Evolutionary conservation across 2,888 invertebrate genomes (phyloP), one percentile per base, ranked within the genome.

Genomic region (Spodoptera picta): DNA sequence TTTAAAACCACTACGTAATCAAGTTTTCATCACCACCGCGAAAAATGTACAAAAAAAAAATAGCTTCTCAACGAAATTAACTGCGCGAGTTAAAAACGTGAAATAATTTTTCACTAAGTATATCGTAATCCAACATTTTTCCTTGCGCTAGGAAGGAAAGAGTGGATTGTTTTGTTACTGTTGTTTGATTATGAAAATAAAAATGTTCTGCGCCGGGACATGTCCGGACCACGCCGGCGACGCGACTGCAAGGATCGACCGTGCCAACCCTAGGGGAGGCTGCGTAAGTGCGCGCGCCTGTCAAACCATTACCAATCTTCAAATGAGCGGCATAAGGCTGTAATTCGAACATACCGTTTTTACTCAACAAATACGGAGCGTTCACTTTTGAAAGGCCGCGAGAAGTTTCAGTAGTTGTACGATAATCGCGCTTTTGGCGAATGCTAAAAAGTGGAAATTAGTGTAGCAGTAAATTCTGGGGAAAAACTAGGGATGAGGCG

Each of bases 181-280:
- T 77, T 57, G 72, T 81, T 81, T 80, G 72, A 79, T 81, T 79
- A 85, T 83, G 77, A 72, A 72, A 82, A 83, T 81, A 81, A 76
- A 74, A 79, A 79, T 81, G 82, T 71, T 77, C 84, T 80, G 75
- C 85, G 82, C 83, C 85, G 87, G 89, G 81, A 89, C 90, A 86
- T 82, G 92, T 87, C 91, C 91, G 92, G 89, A 87, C 91, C 86
- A 86, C 90, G 93, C 92, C 93, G 90, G 89, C 90, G 87, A 89
- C 89, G 91, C 92, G 92, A 94, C 94, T 94, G 94, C 87, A 88
- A 89, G 92, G 92, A 94, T 94, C 94, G 94, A 94, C 90, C 92
- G 89, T 87, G 86, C 84, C 87, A 87, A 89, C 91, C 92, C 91
- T 86, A 85, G 93, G 94, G 94, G 93, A 94, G 93, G 92, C 93